Evolutionary conservation across 2,113 vertebrate genomes (phyloP).

Genomic region (Pseudois nayaur): DNA sequence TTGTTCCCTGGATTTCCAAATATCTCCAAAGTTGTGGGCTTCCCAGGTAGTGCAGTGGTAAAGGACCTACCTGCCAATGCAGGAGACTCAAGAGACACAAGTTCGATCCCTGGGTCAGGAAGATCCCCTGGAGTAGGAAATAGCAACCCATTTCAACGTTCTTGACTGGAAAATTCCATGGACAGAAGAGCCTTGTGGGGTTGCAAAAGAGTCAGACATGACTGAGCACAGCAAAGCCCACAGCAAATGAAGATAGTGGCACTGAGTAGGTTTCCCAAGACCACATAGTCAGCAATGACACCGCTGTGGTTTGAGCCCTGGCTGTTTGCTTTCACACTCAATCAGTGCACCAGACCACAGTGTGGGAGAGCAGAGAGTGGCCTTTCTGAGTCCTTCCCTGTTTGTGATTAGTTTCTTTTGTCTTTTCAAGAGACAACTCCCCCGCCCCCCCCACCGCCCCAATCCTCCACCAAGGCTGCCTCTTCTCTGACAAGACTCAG

Average conservation of each 20-base stretch:
- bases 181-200: not conserved
- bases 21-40: not conserved
- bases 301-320: not conserved
- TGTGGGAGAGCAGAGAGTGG: not conserved
- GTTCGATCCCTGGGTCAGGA: not conserved
- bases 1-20: not conserved
- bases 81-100: not conserved
- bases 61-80: not conserved
- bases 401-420: not conserved
- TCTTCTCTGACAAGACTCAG: not conserved
- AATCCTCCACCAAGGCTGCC: not conserved
- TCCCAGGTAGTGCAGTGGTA: not conserved
- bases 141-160: not conserved
- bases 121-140: not conserved
- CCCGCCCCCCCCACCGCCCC: rapidly evolving
- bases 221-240: not conserved
- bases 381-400: not conserved
- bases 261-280: not conserved
- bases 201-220: not conserved
- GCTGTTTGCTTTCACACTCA: not conserved
- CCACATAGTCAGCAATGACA: not conserved
- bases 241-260: not conserved
- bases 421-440: not conserved
- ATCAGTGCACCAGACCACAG: not conserved
- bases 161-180: not conserved